Evolutionary conservation across 2,888 invertebrate species (phyloP).

Genomic region (Thymelicus sylvestris): DNA sequence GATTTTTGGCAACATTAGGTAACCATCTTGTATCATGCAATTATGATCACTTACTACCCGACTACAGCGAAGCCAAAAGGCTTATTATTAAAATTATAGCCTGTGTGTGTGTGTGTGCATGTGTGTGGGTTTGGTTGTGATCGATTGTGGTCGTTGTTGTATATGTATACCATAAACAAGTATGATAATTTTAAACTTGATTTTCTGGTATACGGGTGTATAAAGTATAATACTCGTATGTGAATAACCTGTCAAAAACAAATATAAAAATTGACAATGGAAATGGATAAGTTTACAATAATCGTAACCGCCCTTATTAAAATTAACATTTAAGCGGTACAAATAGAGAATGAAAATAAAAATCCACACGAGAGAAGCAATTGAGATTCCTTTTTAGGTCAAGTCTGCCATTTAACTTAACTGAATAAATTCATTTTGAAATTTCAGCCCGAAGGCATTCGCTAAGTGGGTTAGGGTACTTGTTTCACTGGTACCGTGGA

Average conservation of each 20-base stretch:
- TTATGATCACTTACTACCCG: too few relatives aligned
- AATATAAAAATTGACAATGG: not conserved
- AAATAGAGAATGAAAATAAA: slow-evolving; percentile 26
- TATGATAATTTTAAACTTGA: too few relatives aligned
- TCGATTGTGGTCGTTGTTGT: too few relatives aligned
- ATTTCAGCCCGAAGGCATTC: slow-evolving; percentile 33
- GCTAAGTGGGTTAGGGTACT: slow-evolving; percentile 18
- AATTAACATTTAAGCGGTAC: slow-evolving; percentile 10
- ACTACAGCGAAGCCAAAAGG: too few relatives aligned
- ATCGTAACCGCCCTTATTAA: slow-evolving; percentile 20
- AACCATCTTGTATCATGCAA: too few relatives aligned
- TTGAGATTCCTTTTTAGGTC: slow-evolving; percentile 36
- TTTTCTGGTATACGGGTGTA: too few relatives aligned
- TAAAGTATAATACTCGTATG: too few relatives aligned
- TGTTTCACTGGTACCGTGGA: not conserved
- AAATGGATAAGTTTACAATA: not conserved
- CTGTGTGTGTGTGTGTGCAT: too few relatives aligned
- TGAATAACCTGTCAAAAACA: too few relatives aligned
- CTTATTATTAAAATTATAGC: too few relatives aligned
- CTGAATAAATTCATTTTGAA: slow-evolving; percentile 38
- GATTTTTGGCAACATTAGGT: not conserved
- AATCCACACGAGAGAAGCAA: slow-evolving; percentile 25
- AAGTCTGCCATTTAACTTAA: slow-evolving; percentile 36
- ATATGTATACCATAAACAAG: too few relatives aligned
- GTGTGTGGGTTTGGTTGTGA: too few relatives aligned